Percentiles rank a stretch among this genome's conserved stretches.
Evolutionary conservation across 2,888 invertebrate genomes (phyloP).

Genomic region (Aplocera efformata): DNA sequence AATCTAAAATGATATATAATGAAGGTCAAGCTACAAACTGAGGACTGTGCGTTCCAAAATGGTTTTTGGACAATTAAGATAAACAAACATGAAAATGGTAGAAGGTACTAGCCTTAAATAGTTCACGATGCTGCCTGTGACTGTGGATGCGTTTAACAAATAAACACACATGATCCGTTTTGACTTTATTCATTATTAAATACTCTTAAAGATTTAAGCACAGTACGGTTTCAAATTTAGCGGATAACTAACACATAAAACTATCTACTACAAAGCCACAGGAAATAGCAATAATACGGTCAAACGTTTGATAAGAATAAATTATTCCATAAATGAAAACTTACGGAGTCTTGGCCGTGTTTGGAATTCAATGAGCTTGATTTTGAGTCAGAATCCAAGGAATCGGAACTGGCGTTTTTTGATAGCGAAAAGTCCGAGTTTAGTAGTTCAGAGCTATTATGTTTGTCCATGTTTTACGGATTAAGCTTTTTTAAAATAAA

Average conservation of each 20-base stretch:
- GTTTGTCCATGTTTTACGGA: conserved; percentile 79
- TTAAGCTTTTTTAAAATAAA: no score
- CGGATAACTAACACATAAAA: conserved; percentile 7
- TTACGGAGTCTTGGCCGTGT: conserved; percentile 90
- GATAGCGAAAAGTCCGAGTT: conserved; percentile 83
- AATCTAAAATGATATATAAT: no score
- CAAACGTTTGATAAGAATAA: conserved; percentile 27
- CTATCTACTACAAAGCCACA: conserved; percentile 39
- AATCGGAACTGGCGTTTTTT: conserved; percentile 90
- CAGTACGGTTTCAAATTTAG: conserved; percentile 1
- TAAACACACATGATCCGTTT: conserved; percentile 61
- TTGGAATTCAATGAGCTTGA: conserved; percentile 92
- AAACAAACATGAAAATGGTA: no score
- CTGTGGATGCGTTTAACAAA: conserved; percentile 65
- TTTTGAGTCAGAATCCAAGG: conserved; percentile 91
- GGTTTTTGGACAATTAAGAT: no score
- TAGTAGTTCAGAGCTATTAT: conserved; percentile 83
- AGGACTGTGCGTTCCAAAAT: no score
- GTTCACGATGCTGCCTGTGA: conserved; percentile 50
- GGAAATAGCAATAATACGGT: conserved; percentile 56
- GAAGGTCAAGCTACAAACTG: no score
- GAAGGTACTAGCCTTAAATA: conserved; percentile 62
- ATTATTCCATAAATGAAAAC: conserved; percentile 63
- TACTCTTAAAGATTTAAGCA: not conserved
- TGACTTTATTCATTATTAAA: conserved; percentile 49